Conservation (phyloP, 2,797 vertebrate genomes). For the Chelon auratus region DNA sequence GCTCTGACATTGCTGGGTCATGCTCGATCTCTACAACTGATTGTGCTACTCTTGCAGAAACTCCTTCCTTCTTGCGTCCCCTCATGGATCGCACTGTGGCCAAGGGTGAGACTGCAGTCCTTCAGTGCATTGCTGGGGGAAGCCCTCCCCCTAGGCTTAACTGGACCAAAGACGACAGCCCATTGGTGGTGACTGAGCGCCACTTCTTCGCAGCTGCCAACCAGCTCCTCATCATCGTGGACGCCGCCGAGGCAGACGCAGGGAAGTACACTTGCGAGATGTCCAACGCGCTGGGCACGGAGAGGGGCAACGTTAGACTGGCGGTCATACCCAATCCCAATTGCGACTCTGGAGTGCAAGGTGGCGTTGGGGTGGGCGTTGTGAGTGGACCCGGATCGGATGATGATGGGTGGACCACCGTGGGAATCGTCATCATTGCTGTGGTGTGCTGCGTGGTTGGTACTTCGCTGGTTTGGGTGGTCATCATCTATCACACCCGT, state of each 20-base stretch:
- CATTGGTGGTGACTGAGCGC: slow-evolving; percentile 91
- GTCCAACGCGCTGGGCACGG: slow-evolving; percentile 95
- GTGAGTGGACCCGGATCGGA: slow-evolving; percentile 67
- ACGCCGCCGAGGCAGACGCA: slow-evolving; percentile 89
- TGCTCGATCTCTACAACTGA: background rate
- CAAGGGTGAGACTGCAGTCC: slow-evolving; percentile 93
- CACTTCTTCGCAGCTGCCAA: slow-evolving; percentile 98
- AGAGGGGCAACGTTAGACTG: slow-evolving; percentile 92
- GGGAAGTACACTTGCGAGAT: slow-evolving; percentile 97
- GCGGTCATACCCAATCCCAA: slow-evolving; percentile 92
- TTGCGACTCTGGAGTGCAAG: slow-evolving; percentile 89
- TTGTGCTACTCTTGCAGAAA: slow-evolving; percentile 83
- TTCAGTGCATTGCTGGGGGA: slow-evolving; percentile 96
- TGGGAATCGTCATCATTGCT: slow-evolving; percentile 96
- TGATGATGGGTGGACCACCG: slow-evolving; percentile 94
- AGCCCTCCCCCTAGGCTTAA: slow-evolving; percentile 93
- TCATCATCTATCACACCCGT: slow-evolving; percentile 98
- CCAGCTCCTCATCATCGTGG: slow-evolving; percentile 96
- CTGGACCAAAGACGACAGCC: slow-evolving; percentile 97
- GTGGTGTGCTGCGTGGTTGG: slow-evolving; percentile 99
- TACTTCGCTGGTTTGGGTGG: slow-evolving; percentile 97
- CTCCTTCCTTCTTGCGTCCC: slow-evolving; percentile 92
- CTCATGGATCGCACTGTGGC: slow-evolving; percentile 93
- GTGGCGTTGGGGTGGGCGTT: slow-evolving; percentile 25
- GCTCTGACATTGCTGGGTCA: background rate